Conservation (phyloP, 2,888 invertebrate species). For the Ormia ochracea region DNA sequence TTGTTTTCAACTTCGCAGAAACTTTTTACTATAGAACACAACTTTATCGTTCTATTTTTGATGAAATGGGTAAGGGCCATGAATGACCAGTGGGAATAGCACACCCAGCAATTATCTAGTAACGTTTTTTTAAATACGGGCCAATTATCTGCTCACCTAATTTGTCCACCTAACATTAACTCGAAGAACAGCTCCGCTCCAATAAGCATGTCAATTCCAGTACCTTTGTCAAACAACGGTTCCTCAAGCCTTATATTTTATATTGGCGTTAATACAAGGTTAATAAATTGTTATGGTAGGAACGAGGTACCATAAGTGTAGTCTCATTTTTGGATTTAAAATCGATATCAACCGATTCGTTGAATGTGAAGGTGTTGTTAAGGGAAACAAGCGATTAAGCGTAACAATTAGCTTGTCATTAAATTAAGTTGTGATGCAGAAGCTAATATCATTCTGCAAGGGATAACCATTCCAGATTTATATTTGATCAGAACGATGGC, state of each 20-base stretch:
- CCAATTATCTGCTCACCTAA: constrained; percentile 37
- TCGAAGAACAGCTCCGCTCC: constrained; percentile 61
- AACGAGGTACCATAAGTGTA: constrained; percentile 50
- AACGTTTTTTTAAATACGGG: constrained; percentile 61
- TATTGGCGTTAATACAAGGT: constrained; percentile 33
- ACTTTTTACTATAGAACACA: no score
- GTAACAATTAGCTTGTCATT: no score
- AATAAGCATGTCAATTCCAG: constrained; percentile 55
- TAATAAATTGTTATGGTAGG: constrained; percentile 59
- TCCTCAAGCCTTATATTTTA: constrained; percentile 58
- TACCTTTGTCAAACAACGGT: constrained; percentile 51
- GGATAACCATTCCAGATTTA: no score
- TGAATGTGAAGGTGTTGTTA: no score
- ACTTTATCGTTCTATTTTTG: no score
- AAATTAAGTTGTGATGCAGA: no score
- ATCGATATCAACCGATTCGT: constrained; percentile 20
- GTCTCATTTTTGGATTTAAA: constrained; percentile 2
- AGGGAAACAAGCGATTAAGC: no score
- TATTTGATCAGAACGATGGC: no score
- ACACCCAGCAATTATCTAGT: constrained; percentile 55
- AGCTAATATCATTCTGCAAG: no score
- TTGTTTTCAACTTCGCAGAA: constrained; percentile 59
- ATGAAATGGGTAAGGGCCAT: no score
- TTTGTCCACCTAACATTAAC: constrained; percentile 61
- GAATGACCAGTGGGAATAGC: neutral